Base-by-base conservation (phyloP, 2,888 invertebrate species). In the Mimas tiliae region DNA sequence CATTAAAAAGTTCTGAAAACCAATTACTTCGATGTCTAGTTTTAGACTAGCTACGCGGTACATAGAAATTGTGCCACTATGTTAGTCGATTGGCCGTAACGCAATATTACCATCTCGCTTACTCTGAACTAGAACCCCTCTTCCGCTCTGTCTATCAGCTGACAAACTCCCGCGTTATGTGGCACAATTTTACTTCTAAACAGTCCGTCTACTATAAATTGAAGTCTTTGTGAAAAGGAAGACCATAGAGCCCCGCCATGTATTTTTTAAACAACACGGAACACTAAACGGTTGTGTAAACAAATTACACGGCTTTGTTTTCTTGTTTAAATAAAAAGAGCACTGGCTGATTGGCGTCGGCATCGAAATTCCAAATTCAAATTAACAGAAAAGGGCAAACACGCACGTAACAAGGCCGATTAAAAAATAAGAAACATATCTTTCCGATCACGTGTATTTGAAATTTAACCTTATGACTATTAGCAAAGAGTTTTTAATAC, bases 351-450 rank as follows among this genome's bases (percentile, higher is more conserved):
- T 51, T 65, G 65, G 51, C 65, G 65, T 62, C 70, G 52, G 72
- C 65, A 71, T 72, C 76, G 67, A 82, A 80, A 81, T 81, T 81
- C 82, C 76, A 83, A 85, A 80, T 87, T 82, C 74, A 75, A 79
- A 78, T 80, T 77, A 85, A 80, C 74, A 63, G 71, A 67, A 86
- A 88, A 86, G 87, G 82, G 84, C 81, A 75, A 81, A 70, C 86
- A 88, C 87, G 87, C 85, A 88, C 73, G 81, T 76, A 80, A 80
- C 80, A 76, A 79, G 80, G 78, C 76, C 82, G 73, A 76, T 74
- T 74, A 74, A 75, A 78, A 70, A 78, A 67, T 74, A 33, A 71
- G 70, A 72, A 72, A 75, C 70, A 74, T 65, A 71, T 73, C 65
- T 47, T 66, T 69, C 69, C 48, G 47, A 67, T 63, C 14, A 47